A percentile compares a stretch with the other conserved stretches of the same genome.
Conservation (phyloP, 2,113 vertebrate genomes). For the Galeopterus variegatus region DNA sequence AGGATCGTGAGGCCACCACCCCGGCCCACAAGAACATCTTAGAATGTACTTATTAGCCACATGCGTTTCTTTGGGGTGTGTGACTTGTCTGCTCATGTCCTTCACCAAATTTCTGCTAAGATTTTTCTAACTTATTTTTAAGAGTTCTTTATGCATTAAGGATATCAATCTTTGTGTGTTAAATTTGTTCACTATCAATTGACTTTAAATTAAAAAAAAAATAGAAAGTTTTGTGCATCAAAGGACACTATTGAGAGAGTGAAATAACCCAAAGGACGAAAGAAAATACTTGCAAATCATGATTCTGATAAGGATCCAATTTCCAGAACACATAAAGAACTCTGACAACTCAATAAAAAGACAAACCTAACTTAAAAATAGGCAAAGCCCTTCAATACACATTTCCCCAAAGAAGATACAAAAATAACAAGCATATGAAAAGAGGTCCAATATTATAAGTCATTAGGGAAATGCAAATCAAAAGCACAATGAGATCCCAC, state of each 20-base stretch:
- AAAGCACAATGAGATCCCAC: neutral
- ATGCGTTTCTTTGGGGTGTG: no score
- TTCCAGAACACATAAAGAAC: neutral
- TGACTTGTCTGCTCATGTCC: no score
- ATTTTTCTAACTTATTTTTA: no score
- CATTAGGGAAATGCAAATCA: neutral
- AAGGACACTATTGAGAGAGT: neutral
- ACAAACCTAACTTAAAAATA: neutral
- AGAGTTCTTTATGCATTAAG: no score
- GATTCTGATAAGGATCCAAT: neutral
- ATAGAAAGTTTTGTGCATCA: neutral
- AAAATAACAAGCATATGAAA: neutral
- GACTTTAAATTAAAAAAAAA: no score
- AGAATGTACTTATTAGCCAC: no score
- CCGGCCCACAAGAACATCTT: no score
- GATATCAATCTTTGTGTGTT: no score
- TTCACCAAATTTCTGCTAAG: no score
- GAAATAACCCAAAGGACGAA: neutral
- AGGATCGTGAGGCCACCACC: no score
- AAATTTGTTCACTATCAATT: no score
- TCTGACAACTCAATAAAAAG: neutral
- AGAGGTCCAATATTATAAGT: accelerated
- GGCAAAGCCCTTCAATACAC: neutral
- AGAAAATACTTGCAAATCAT: neutral
- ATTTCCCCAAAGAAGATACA: neutral